Evolutionary conservation across 2,113 vertebrate species (phyloP).

Genomic region (Enhydra lutris): DNA sequence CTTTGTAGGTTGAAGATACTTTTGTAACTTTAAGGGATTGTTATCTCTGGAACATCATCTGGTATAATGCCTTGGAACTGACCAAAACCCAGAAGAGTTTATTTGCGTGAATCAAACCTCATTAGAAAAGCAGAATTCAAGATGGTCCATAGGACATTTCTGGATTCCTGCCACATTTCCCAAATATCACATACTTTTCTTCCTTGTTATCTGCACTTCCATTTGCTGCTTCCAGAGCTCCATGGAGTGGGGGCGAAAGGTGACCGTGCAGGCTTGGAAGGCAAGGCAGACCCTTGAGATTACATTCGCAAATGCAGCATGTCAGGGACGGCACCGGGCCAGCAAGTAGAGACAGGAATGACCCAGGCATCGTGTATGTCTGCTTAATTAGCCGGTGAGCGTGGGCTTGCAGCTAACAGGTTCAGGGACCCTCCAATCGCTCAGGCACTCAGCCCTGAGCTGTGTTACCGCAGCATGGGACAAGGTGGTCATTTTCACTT

Average conservation of each 20-base stretch:
- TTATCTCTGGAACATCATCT: not conserved
- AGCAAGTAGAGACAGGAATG: not conserved
- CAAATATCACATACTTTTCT: not conserved
- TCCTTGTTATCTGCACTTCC: not conserved
- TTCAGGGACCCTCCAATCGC: not conserved
- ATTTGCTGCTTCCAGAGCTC: not conserved
- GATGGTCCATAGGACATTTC: not conserved
- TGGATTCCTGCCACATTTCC: constrained; percentile 1
- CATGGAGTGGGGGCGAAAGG: not conserved
- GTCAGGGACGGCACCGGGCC: not conserved
- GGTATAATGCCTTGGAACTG: not conserved
- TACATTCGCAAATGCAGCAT: not conserved
- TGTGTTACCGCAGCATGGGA: no score
- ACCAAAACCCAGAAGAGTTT: not conserved
- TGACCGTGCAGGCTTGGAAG: not conserved
- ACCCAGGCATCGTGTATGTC: not conserved
- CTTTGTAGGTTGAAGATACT: not conserved
- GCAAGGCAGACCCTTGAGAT: not conserved
- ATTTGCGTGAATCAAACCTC: constrained; percentile 17
- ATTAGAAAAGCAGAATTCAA: not conserved
- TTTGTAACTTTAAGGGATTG: not conserved
- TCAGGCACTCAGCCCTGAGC: not conserved
- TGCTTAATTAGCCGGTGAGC: not conserved
- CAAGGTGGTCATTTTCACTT: not conserved
- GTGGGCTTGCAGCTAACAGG: not conserved